phyloP scores from a whole-genome alignment of 1,140 invertebrate species.

The Heliconius eleuchia region DNA sequence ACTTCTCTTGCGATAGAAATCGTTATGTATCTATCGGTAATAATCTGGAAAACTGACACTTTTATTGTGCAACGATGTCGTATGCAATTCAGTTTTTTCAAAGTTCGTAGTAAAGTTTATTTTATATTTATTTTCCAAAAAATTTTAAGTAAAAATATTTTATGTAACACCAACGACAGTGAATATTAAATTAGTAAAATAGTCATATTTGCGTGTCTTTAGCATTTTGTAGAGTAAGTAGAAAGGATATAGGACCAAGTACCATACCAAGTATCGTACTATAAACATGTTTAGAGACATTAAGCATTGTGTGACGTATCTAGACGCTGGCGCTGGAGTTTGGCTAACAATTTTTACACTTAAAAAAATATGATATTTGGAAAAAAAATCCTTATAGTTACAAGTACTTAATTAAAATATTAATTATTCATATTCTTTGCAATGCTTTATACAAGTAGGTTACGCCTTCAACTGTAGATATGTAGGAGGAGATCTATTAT shows the following conservation, averaged over 20 bases:
- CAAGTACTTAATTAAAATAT: background rate
- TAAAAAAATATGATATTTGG: too few species aligned
- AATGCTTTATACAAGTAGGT: background rate
- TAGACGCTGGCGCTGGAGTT: too few species aligned
- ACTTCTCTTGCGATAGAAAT: background rate
- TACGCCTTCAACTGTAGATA: background rate
- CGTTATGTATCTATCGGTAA: constrained; percentile 24
- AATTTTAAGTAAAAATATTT: too few species aligned
- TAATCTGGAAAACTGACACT: constrained; percentile 22
- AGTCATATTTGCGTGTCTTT: too few species aligned
- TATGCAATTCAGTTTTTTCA: background rate
- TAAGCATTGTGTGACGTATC: too few species aligned
- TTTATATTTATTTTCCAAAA: background rate
- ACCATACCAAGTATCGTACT: too few species aligned
- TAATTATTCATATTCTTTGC: background rate
- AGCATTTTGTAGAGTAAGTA: too few species aligned
- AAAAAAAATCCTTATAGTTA: background rate
- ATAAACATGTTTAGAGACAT: too few species aligned
- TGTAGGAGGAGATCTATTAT: background rate
- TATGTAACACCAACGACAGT: too few species aligned
- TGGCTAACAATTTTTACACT: too few species aligned
- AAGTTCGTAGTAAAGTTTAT: background rate
- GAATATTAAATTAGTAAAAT: too few species aligned
- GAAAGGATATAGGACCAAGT: too few species aligned
- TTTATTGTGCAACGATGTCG: background rate